These are phyloP conservation scores for Lampropteryx suffumata DNA, from an alignment of 2,888 invertebrate genomes.

Conservation along the genomic window DNA sequence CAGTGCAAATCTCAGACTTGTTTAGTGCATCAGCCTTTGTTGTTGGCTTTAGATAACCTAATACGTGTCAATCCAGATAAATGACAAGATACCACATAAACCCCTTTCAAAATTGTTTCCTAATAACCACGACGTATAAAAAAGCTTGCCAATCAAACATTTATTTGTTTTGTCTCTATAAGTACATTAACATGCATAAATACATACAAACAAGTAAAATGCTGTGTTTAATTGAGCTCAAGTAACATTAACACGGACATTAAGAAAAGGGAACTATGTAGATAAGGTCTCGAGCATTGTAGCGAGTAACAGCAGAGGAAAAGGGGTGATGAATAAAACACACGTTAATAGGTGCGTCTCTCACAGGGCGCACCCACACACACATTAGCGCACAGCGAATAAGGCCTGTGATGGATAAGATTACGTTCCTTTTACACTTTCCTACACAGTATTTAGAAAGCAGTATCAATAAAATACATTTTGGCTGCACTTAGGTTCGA, in stretches of 20 bases:
- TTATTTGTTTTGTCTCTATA: no score
- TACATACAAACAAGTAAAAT: slow-evolving; percentile 59
- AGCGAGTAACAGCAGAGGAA: slow-evolving; percentile 57
- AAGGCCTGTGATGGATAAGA: slow-evolving; percentile 72
- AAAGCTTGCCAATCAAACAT: no score
- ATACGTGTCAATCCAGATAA: no score
- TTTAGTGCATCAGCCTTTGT: slow-evolving; percentile 59
- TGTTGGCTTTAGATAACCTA: slow-evolving; percentile 40
- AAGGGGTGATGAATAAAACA: slow-evolving; percentile 72
- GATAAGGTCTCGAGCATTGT: slow-evolving; percentile 61
- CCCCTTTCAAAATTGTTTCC: no score
- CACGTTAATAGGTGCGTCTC: slow-evolving; percentile 65
- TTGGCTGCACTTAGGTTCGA: slow-evolving; percentile 75
- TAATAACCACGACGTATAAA: no score
- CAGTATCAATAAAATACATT: slow-evolving; percentile 72
- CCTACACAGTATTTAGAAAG: slow-evolving; percentile 63
- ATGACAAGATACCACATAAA: no score
- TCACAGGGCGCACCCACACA: slow-evolving; percentile 51
- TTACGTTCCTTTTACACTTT: slow-evolving; percentile 48
- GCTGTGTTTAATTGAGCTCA: no score
- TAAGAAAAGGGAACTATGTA: slow-evolving; percentile 64
- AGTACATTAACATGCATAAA: no score
- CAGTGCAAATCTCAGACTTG: slow-evolving; percentile 66
- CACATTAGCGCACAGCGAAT: slow-evolving; percentile 73
- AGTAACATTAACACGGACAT: slow-evolving; percentile 63